Base-by-base conservation (phyloP, 1,140 invertebrate species). In the Hypsibius dujardini region DNA sequence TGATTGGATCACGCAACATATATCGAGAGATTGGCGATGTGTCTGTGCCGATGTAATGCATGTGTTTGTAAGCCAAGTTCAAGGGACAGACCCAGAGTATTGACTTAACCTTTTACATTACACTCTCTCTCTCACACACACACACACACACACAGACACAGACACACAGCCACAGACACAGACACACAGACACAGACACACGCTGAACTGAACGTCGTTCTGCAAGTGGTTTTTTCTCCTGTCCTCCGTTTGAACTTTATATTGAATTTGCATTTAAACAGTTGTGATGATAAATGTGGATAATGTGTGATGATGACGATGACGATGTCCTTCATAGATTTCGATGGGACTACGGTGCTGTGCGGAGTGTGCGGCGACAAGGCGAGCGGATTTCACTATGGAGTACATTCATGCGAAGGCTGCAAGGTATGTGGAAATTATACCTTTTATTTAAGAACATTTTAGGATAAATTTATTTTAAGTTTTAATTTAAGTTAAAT, bases 291-390 rank as follows among this genome's bases (percentile, higher is more conserved):
- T 28, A 28, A 28, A 28, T 28, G 28, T 28, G 28, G 28, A 28
- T 28, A 28, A 28, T 28, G 28, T 28, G 28, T 28, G 28, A 28
- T 28, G 28, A 28, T 28, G 28, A 28, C 28, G 28, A 28, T 28
- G 28, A 28, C 76, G 77, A 76, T 76, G 80, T 81, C 79, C 79
- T 75, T 88, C 90, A 46, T 87, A 97, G 94, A 98, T 86, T 98
- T 98, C 80, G 94, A 98, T 83, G 93, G 93, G 46, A 96, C 93
- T 69, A 96, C 92, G 46, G 91, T 96, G 70, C 81, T 98, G 67
- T 98, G 95, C 80, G 88, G 94, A 76, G 95, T 98, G n/a, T 98
- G 95, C 81, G 95, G 94, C 46, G 95, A 98, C 82, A 96, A 96
- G 79, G 94, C 95, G 67, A 95, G 92, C 70, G 95, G 95, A 46